These are phyloP conservation scores for Ornithorhynchus anatinus DNA, from an alignment of 2,113 vertebrate genomes.

Conservation along the genomic window DNA sequence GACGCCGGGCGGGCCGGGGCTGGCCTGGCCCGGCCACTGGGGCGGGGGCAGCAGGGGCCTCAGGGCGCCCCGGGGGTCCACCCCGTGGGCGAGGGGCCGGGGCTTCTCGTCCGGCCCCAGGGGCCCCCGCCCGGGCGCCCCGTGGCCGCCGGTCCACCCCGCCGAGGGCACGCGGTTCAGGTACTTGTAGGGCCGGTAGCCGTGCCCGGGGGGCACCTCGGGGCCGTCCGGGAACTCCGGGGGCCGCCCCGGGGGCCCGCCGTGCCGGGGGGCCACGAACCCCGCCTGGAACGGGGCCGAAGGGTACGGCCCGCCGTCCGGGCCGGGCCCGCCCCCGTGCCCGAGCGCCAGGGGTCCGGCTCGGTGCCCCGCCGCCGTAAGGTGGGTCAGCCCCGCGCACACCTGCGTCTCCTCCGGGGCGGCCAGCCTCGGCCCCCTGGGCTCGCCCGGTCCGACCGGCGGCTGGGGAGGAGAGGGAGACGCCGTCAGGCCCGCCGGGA, in stretches of 20 bases:
- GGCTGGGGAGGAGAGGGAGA: conserved; percentile 60
- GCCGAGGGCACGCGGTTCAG: conserved; percentile 70
- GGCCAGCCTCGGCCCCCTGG: conserved; percentile 73
- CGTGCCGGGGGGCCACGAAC: conserved; percentile 73
- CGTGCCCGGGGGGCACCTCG: conserved; percentile 64
- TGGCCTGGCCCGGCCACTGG: conserved; percentile 85
- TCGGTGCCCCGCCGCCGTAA: conserved; percentile 77
- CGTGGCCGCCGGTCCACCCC: conserved; percentile 83
- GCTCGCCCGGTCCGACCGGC: conserved; percentile 74
- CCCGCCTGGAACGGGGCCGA: conserved; percentile 75
- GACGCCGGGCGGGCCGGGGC: conserved; percentile 80
- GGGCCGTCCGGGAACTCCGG: conserved; percentile 61
- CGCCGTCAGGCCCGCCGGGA: neutral
- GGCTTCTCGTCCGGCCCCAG: conserved; percentile 64
- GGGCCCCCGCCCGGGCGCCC: conserved; percentile 63
- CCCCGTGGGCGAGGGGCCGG: conserved; percentile 64
- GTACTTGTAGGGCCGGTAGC: conserved; percentile 82
- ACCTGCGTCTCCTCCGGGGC: conserved; percentile 70
- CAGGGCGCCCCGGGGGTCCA: conserved; percentile 77
- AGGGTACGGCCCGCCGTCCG: conserved; percentile 79
- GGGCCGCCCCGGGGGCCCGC: conserved; percentile 44
- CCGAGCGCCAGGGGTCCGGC: conserved; percentile 78
- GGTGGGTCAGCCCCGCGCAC: conserved; percentile 77
- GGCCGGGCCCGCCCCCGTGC: conserved; percentile 66
- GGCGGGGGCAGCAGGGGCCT: conserved; percentile 75